Evolutionary conservation across 2,888 invertebrate genomes (phyloP).

Genomic region (Candidula unifasciata): DNA sequence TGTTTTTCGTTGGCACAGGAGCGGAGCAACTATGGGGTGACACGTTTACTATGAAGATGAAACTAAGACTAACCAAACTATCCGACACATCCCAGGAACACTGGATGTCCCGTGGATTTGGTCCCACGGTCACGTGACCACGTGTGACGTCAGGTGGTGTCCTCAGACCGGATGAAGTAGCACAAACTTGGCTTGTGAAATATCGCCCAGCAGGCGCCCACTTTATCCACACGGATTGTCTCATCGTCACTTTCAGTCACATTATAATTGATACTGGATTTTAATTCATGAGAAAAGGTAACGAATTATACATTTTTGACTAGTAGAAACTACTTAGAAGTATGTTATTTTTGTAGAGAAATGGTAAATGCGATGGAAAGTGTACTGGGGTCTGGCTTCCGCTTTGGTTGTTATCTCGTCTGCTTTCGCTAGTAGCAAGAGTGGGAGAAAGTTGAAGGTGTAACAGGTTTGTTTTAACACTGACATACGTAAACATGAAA

Average conservation of each 20-base stretch:
- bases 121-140: conserved; percentile 1
- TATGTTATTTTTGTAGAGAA: background rate
- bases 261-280: background rate
- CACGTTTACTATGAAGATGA: too few species aligned
- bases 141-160: conserved; percentile 4
- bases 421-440: background rate
- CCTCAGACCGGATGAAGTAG: conserved; percentile 18
- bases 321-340: background rate
- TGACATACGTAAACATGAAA: too few species aligned
- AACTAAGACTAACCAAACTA: too few species aligned
- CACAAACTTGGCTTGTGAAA: background rate
- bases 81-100: too few species aligned
- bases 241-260: background rate
- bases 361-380: background rate
- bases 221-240: background rate
- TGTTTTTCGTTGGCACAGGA: too few species aligned
- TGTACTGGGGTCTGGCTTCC: background rate
- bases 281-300: conserved; percentile 31
- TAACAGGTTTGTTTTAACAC: conserved; percentile 11
- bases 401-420: background rate
- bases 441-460: background rate
- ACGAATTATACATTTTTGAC: background rate
- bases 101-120: conserved; percentile 1
- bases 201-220: background rate
- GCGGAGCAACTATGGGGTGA: too few species aligned